These are phyloP conservation scores for Orchesella flavescens DNA, from an alignment of 2,888 invertebrate genomes.

Conservation along the genomic window DNA sequence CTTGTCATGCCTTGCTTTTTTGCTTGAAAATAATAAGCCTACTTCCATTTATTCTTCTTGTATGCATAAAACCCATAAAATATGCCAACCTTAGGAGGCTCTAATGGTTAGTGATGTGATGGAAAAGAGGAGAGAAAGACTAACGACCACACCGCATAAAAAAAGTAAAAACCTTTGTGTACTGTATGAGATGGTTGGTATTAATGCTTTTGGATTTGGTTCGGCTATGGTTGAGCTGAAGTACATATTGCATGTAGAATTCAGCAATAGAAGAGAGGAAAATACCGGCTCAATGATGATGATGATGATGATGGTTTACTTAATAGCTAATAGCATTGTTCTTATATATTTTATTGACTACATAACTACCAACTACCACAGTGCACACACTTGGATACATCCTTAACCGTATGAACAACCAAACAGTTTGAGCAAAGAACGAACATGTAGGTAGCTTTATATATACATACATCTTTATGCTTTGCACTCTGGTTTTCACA, in stretches of 20 bases:
- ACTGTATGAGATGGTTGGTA: too few species aligned
- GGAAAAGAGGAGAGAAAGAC: conserved; percentile 41
- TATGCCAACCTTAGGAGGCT: conserved; percentile 33
- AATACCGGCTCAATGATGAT: conserved; percentile 52
- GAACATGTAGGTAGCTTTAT: background rate
- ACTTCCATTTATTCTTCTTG: conserved; percentile 36
- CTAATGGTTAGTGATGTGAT: conserved; percentile 19
- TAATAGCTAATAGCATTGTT: conserved; percentile 60
- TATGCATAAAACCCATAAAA: conserved; percentile 53
- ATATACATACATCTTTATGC: conserved; percentile 15
- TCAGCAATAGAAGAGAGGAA: conserved; percentile 30
- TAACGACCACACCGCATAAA: conserved; percentile 54
- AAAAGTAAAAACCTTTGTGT: conserved; percentile 50
- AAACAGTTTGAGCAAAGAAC: background rate
- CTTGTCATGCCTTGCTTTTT: conserved; percentile 23
- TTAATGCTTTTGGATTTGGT: too few species aligned
- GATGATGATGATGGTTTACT: conserved; percentile 58
- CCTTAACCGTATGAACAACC: background rate
- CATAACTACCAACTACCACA: background rate
- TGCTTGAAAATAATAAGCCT: conserved; percentile 34
- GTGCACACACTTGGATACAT: too few species aligned
- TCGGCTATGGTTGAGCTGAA: too few species aligned
- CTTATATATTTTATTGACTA: conserved; percentile 50
- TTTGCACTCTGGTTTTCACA: conserved; percentile 5
- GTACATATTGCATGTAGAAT: too few species aligned